These are phyloP conservation scores for Conomelus anceps DNA, from an alignment of 2,888 invertebrate species.

Conservation along the genomic window DNA sequence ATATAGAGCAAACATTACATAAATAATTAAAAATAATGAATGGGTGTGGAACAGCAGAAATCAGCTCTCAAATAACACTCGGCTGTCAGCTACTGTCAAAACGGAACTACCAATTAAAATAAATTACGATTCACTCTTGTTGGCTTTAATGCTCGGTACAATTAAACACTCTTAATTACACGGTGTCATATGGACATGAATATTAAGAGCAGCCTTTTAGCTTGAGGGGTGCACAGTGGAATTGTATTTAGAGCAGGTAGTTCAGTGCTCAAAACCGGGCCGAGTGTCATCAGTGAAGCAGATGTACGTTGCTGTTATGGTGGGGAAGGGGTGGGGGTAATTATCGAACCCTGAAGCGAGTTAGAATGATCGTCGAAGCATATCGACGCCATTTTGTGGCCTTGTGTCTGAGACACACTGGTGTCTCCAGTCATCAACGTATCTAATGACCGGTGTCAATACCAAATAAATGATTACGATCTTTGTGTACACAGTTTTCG, in stretches of 20 bases:
- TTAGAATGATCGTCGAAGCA: background rate
- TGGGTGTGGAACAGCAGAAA: background rate
- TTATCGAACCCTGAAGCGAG: background rate
- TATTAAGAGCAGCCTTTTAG: background rate
- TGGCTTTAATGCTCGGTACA: background rate
- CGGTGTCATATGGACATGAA: background rate
- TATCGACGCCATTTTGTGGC: slow-evolving; percentile 6
- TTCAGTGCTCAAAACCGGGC: background rate
- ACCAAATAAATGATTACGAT: background rate
- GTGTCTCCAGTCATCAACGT: background rate
- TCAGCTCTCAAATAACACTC: background rate
- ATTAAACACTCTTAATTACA: background rate
- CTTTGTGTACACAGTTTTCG: background rate
- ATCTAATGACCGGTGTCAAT: background rate
- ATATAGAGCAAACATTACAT: too few relatives aligned
- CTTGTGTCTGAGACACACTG: background rate
- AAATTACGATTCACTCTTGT: background rate
- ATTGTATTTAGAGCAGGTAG: background rate
- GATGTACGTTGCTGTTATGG: background rate
- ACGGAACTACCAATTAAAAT: background rate
- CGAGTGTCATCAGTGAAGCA: background rate
- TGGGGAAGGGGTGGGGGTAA: background rate
- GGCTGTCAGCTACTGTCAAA: background rate
- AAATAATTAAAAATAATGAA: background rate
- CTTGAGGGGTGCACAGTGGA: background rate